Percentiles rank a stretch among this genome's conserved stretches.
Conservation (phyloP, 2,888 invertebrate genomes). For the Mesorhabditis sp. region DNA sequence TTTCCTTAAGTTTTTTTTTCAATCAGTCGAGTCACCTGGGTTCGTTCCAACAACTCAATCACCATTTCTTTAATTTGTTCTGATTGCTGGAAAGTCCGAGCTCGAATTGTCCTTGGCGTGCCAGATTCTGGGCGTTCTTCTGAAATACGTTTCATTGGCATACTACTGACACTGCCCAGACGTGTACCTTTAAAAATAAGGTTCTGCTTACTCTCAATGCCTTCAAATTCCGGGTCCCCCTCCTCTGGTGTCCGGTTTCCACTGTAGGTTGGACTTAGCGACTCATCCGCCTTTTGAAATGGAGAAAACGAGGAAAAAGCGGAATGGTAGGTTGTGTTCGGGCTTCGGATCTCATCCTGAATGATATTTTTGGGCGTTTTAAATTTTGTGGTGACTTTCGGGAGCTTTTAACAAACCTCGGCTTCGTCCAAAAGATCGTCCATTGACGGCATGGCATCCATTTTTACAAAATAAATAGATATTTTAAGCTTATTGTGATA, state of each 20-base stretch:
- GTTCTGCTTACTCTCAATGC: too few relatives aligned
- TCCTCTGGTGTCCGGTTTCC: too few relatives aligned
- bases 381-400: too few relatives aligned
- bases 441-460: conserved; percentile 35
- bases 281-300: neutral
- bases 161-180: neutral
- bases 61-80: neutral
- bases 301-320: conserved; percentile 4
- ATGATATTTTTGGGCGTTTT: too few relatives aligned
- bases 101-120: neutral
- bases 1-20: neutral
- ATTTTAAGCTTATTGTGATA: too few relatives aligned
- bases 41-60: neutral
- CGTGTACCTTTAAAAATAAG: too few relatives aligned
- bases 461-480: conserved; percentile 1
- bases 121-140: neutral
- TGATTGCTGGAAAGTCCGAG: neutral
- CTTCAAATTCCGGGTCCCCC: too few relatives aligned
- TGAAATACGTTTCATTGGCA: neutral
- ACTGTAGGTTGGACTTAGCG: neutral
- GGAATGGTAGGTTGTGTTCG: neutral
- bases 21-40: neutral
- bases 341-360: neutral
- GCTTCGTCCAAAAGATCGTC: conserved; percentile 36
- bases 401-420: conserved; percentile 14